phyloP scores from a whole-genome alignment of 37 sponge, comb jelly and placozoan genomes.

The Chondrosia reniformis region DNA sequence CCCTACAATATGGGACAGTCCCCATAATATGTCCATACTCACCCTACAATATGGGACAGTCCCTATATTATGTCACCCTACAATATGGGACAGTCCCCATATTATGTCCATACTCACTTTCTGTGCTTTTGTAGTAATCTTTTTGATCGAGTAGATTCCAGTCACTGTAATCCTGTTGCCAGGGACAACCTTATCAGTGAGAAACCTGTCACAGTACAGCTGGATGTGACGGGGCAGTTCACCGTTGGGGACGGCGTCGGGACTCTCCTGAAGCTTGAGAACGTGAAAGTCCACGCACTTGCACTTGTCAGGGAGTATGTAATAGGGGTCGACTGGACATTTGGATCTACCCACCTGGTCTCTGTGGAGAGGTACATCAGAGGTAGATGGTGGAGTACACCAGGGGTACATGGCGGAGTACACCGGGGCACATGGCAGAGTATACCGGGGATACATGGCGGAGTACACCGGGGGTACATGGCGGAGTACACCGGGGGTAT shows the following conservation, averaged over 20 bases:
- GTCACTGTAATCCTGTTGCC: constrained; percentile 92
- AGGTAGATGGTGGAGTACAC: too few relatives aligned
- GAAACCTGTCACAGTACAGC: constrained; percentile 85
- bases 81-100: neutral
- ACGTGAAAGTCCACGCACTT: constrained; percentile 98
- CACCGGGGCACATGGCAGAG: neutral
- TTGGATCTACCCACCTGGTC: constrained; percentile 81
- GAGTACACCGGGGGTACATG: too few relatives aligned
- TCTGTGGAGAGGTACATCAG: constrained; percentile 21
- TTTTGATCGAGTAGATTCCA: constrained; percentile 95
- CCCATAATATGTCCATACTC: neutral
- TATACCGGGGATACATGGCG: neutral
- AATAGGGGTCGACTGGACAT: constrained; percentile 95
- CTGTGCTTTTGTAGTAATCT: constrained; percentile 40
- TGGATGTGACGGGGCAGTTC: constrained; percentile 99
- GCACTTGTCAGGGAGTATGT: constrained; percentile 98
- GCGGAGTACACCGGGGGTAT: too few relatives aligned
- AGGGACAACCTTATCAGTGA: constrained; percentile 90
- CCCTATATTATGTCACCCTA: too few relatives aligned
- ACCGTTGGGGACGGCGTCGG: constrained; percentile 96
- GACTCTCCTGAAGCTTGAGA: constrained; percentile 95
- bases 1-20: neutral
- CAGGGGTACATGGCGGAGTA: neutral
- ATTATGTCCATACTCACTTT: constrained; percentile 24
- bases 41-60: neutral